Conservation (phyloP, 2,113 vertebrate species). For the Toxotes chatareus region DNA sequence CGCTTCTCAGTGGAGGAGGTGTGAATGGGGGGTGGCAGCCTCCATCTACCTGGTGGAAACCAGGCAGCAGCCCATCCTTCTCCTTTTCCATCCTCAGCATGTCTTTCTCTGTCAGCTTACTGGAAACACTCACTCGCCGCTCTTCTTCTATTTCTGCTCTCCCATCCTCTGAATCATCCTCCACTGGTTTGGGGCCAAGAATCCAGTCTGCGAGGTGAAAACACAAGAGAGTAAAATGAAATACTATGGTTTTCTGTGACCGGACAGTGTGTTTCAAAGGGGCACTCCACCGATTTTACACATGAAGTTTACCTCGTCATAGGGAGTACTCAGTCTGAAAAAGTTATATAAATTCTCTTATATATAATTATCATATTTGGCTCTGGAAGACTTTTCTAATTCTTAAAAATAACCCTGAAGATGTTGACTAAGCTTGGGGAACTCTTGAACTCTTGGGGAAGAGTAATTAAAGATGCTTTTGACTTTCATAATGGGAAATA, state of each 20-base stretch:
- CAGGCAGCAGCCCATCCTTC: conserved; percentile 54
- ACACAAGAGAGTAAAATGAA: conserved; percentile 1
- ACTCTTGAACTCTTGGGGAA: too few species aligned
- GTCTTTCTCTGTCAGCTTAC: conserved; percentile 28
- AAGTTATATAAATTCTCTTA: too few species aligned
- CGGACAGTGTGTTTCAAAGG: conserved; percentile 8
- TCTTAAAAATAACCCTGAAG: neutral
- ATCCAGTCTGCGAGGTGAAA: conserved; percentile 73
- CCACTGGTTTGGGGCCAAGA: conserved; percentile 73
- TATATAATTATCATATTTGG: neutral
- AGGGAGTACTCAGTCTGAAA: neutral
- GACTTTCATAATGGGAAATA: neutral
- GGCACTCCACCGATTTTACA: neutral
- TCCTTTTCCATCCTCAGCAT: conserved; percentile 46
- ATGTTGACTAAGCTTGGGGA: neutral
- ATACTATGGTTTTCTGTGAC: neutral
- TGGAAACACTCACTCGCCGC: conserved; percentile 26
- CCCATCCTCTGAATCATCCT: conserved; percentile 64
- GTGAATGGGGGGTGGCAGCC: neutral
- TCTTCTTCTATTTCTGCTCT: conserved; percentile 42
- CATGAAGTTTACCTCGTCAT: neutral
- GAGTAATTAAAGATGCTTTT: neutral
- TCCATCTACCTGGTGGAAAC: conserved; percentile 37
- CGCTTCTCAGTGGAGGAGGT: conserved; percentile 48
- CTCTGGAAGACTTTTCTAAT: neutral